phyloP scores from a whole-genome alignment of 2,888 invertebrate species.

The Hydrotaea diabolus region DNA sequence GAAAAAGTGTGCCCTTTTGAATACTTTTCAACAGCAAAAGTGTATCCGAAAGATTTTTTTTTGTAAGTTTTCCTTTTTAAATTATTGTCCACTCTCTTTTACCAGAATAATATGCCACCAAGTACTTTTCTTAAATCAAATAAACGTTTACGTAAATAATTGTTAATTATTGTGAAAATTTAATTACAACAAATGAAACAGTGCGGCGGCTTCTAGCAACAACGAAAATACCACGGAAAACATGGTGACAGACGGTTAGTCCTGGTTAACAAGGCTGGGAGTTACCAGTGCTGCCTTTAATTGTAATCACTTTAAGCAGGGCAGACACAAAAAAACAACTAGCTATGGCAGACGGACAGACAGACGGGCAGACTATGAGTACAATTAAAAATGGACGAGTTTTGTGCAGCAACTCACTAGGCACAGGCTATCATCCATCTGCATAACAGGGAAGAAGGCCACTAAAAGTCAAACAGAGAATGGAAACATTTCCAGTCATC shows the following conservation, averaged over 20 bases:
- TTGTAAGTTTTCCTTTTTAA: not conserved
- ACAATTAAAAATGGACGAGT: not conserved
- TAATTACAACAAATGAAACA: slow-evolving; percentile 46
- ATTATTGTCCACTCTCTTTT: not conserved
- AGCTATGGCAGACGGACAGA: not conserved
- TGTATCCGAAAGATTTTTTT: too few relatives aligned
- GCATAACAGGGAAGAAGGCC: not conserved
- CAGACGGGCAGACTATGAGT: not conserved
- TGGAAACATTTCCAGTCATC: not conserved
- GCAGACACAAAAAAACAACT: not conserved
- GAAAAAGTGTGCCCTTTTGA: too few relatives aligned
- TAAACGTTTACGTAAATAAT: slow-evolving; percentile 47
- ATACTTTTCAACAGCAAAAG: too few relatives aligned
- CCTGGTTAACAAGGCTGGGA: not conserved
- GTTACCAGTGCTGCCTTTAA: not conserved
- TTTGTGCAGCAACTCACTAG: not conserved
- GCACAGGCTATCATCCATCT: not conserved
- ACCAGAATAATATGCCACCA: not conserved
- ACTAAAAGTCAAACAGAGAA: not conserved
- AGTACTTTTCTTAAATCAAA: slow-evolving; percentile 35
- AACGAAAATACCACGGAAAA: not conserved
- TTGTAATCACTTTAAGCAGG: slow-evolving; percentile 7
- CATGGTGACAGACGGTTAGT: not conserved
- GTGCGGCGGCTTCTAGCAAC: not conserved
- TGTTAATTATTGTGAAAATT: slow-evolving; percentile 52